Conservation (phyloP, 2,797 vertebrate species). For the Emys orbicularis region DNA sequence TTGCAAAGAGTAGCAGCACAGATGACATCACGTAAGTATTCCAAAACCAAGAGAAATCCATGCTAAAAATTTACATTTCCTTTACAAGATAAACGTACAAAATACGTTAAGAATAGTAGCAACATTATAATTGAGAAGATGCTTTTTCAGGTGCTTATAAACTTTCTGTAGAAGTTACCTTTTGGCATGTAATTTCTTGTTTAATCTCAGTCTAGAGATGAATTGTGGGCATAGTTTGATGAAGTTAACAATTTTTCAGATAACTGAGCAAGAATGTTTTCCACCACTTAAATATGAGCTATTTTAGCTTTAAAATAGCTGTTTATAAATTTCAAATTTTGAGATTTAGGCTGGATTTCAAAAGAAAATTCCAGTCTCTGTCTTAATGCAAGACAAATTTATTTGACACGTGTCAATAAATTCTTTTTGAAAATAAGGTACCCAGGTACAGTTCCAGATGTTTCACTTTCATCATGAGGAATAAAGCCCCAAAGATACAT, state of each 20-base stretch:
- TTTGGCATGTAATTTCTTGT: not conserved
- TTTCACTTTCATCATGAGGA: not conserved
- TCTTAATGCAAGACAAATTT: not conserved
- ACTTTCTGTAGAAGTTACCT: not conserved
- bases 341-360: not conserved
- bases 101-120: not conserved
- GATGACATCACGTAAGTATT: accelerated
- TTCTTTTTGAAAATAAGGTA: not conserved
- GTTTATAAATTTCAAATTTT: not conserved
- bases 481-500: not conserved
- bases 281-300: not conserved
- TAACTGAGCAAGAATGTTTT: not conserved
- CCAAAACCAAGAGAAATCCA: not conserved
- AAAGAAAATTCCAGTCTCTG: not conserved
- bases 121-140: not conserved
- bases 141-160: not conserved
- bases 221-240: not conserved
- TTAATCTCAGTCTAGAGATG: not conserved
- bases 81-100: not conserved
- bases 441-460: not conserved
- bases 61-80: not conserved
- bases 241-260: not conserved
- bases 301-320: not conserved
- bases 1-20: not conserved
- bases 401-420: not conserved